Percentiles rank a stretch among this genome's conserved stretches.
Conservation (phyloP, 2,113 vertebrate species). For the Cynocephalus volans region DNA sequence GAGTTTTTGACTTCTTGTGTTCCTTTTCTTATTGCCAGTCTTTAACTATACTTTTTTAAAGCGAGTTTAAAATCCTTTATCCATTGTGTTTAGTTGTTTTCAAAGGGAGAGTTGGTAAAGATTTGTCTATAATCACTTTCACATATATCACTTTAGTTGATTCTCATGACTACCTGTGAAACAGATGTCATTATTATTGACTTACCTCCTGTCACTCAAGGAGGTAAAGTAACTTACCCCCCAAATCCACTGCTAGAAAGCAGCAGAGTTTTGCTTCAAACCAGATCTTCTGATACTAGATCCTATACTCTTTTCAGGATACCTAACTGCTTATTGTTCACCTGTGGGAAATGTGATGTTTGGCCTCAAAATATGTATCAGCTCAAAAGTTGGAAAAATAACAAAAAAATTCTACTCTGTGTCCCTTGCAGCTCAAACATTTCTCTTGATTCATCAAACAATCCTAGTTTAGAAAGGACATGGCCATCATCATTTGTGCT, state of each 20-base stretch:
- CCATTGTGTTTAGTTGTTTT: background rate
- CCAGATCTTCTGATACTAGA: background rate
- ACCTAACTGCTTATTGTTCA: background rate
- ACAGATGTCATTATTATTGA: background rate
- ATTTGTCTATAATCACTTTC: background rate
- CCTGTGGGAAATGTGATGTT: background rate
- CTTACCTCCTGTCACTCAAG: background rate
- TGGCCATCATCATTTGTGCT: background rate
- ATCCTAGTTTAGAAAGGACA: background rate
- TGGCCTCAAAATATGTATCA: background rate
- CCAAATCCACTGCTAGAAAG: background rate
- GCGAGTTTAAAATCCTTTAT: background rate
- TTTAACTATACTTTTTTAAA: background rate
- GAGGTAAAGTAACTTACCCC: background rate
- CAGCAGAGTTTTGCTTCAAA: conserved; percentile 9
- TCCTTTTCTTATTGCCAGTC: background rate
- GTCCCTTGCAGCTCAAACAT: background rate
- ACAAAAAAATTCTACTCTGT: background rate
- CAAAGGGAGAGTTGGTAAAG: background rate
- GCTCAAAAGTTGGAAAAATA: conserved; percentile 1
- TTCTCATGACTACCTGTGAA: background rate
- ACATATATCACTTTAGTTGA: background rate
- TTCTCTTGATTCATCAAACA: conserved; percentile 39
- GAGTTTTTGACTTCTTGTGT: background rate
- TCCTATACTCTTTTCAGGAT: background rate